These are phyloP conservation scores for Mimachlamys varia DNA, from an alignment of 2,888 invertebrate genomes.

Conservation along the genomic window DNA sequence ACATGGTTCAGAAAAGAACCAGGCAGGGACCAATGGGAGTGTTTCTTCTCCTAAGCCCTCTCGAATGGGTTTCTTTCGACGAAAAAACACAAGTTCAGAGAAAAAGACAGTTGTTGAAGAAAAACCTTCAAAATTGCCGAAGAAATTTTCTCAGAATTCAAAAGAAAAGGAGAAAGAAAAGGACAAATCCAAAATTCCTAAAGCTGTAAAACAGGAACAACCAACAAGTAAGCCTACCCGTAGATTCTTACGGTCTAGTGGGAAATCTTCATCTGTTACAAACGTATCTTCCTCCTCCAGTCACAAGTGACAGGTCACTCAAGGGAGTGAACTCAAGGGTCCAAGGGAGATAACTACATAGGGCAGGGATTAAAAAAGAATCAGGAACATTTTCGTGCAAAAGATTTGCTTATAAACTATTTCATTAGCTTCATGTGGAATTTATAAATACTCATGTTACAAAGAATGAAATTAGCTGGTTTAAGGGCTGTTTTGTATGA, in stretches of 20 bases:
- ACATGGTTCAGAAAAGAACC: background rate
- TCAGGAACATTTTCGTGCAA: constrained; percentile 19
- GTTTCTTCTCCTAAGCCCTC: constrained; percentile 3
- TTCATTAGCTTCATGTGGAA: background rate
- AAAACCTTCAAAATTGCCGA: background rate
- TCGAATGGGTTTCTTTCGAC: background rate
- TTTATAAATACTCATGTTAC: constrained; percentile 17
- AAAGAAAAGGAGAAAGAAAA: background rate
- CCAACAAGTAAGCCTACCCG: background rate
- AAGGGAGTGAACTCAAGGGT: background rate
- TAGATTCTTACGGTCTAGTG: background rate
- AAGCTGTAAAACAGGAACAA: constrained; percentile 14
- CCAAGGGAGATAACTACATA: constrained; percentile 23
- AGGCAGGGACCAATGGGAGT: background rate
- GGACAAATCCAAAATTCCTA: constrained; percentile 1
- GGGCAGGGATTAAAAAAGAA: background rate
- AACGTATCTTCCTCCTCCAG: background rate
- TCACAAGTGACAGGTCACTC: background rate
- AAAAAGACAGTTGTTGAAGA: background rate
- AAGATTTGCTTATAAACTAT: background rate
- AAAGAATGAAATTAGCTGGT: background rate
- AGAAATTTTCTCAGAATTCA: constrained; percentile 8
- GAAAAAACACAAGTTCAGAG: background rate
- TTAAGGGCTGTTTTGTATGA: background rate
- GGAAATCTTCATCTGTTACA: constrained; percentile 3